Base-by-base conservation (phyloP, 2,888 invertebrate species). In the Hypomecis atomaria region DNA sequence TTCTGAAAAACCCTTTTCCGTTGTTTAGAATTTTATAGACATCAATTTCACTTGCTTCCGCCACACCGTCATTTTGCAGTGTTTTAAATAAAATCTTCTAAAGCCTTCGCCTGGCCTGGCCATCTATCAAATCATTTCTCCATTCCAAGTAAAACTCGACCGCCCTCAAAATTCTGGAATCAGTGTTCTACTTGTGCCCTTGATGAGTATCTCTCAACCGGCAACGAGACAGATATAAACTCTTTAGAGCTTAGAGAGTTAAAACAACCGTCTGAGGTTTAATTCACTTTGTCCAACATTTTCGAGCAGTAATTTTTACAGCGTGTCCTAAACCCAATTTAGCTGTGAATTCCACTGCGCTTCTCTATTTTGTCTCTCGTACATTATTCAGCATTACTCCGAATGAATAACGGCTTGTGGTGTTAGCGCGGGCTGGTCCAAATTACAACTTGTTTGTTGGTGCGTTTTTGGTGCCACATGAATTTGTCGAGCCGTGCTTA, bases 321-420 rank as follows among this genome's bases (percentile, higher is more conserved):
- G 65, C 72, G 71, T 73, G 75, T 74, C 71, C 76, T 78, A 79
- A 83, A 79, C 78, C 78, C 79, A 85, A 84, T 87, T 85, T 82
- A 77, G 80, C 74, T 72, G 75, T 74, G 72, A 79, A 82, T 79
- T 76, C 77, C 74, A 67, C 71, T 59, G 61, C 57, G 66, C 68
- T 67, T 72, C 73, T 77, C 75, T 76, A 78, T 77, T 79, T 77
- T 77, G 72, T 78, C 74, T 70, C 80, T 83, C 83, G 86, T 86
- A 84, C 79, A 86, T 86, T 84, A 88, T 88, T 86, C 86, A 86
- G 76, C 75, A 81, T 80, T 76, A 78, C 78, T 80, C 73, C 74
- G 73, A 78, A 77, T 76, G 80, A 83, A 79, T 81, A 77, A 78
- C 76, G 75, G 73, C 74, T 78, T 78, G 79, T 45, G 59, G 64